These are phyloP conservation scores for Canis aureus DNA, from an alignment of 2,113 vertebrate genomes.

Conservation along the genomic window DNA sequence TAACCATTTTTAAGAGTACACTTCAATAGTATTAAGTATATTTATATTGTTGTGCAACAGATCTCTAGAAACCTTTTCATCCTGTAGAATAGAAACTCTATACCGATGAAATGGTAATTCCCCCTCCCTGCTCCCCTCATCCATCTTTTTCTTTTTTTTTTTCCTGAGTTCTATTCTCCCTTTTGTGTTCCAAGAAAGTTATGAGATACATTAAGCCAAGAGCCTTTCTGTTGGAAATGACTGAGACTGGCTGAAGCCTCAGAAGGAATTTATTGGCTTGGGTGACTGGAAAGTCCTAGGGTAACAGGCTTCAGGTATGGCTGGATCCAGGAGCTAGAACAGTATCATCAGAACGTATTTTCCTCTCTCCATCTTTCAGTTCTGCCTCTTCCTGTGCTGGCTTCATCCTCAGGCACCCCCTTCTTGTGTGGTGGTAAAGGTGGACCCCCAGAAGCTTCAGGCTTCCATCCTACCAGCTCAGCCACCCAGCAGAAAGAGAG, in stretches of 20 bases:
- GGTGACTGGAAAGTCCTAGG: not conserved
- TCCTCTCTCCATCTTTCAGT: not conserved
- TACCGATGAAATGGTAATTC: not conserved
- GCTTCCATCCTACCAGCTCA: not conserved
- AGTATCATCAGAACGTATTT: not conserved
- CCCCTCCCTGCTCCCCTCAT: not conserved
- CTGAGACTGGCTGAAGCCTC: not conserved
- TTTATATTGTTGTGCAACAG: not conserved
- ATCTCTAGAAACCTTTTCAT: not conserved
- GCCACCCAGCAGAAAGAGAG: not conserved
- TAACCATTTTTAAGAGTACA: not conserved
- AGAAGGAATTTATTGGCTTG: not conserved
- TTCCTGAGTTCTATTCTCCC: not conserved
- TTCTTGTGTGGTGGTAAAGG: not conserved
- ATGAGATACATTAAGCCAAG: not conserved
- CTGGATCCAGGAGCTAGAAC: not conserved
- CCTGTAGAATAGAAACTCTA: not conserved
- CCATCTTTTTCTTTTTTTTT: not conserved
- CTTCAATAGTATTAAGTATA: not conserved
- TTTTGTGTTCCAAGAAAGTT: not conserved
- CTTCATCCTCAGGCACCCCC: not conserved
- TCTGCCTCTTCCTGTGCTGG: not conserved
- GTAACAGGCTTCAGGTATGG: conserved; percentile 18
- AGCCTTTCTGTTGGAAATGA: not conserved
- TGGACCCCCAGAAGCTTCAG: not conserved